A percentile compares a stretch with the other conserved stretches of the same genome.
Conservation (phyloP, 2,888 invertebrate species). For the Philonicus albiceps region DNA sequence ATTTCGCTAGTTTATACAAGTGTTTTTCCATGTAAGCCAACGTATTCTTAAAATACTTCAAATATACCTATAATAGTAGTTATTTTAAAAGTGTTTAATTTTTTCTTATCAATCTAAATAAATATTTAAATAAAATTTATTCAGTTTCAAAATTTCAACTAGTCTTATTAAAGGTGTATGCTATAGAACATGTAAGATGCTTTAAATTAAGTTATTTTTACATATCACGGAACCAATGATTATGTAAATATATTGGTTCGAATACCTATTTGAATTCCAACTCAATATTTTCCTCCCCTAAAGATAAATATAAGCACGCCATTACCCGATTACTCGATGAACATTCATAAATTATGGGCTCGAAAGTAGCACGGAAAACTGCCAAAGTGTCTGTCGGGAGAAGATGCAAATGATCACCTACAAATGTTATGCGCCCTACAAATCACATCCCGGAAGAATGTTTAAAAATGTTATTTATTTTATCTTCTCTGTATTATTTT, state of each 20-base stretch:
- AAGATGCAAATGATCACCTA: not conserved
- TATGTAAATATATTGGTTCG: not conserved
- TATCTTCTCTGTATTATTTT: not conserved
- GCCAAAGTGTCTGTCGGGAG: not conserved
- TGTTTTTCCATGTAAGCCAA: no score
- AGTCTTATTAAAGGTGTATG: no score
- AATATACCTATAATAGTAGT: no score
- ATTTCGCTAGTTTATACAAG: no score
- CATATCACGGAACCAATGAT: no score
- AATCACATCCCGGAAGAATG: not conserved
- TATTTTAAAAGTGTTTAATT: no score
- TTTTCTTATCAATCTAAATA: no score
- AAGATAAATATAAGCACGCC: not conserved
- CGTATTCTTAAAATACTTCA: no score
- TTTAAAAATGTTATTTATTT: not conserved
- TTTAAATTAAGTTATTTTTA: no score
- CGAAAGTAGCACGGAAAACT: not conserved
- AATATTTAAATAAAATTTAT: no score
- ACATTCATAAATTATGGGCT: not conserved
- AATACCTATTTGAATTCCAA: not conserved
- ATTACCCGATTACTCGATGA: not conserved
- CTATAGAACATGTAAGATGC: no score
- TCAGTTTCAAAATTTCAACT: no score
- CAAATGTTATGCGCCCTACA: not conserved
- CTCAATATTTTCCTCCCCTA: not conserved